Conservation (phyloP, 2,113 vertebrate genomes). For the Psophia crepitans region DNA sequence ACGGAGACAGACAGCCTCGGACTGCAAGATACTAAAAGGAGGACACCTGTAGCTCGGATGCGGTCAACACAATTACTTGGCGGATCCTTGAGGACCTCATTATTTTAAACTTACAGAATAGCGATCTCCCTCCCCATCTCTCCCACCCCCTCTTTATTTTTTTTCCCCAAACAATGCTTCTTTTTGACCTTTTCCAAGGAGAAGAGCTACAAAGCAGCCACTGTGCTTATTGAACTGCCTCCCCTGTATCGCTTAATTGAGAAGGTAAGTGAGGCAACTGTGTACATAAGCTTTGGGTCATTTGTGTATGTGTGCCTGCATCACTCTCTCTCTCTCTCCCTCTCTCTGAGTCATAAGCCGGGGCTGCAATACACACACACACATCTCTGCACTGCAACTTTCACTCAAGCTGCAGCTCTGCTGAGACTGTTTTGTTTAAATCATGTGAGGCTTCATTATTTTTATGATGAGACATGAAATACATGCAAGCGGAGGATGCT, state of each 20-base stretch:
- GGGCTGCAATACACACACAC: constrained; percentile 51
- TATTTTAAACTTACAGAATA: constrained; percentile 79
- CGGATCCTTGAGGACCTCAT: constrained; percentile 82
- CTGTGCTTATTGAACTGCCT: constrained; percentile 76
- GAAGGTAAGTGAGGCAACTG: constrained; percentile 84
- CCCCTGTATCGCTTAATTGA: constrained; percentile 81
- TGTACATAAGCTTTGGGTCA: constrained; percentile 69
- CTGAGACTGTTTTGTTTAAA: constrained; percentile 71
- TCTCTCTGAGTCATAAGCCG: constrained; percentile 63
- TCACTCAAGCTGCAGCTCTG: constrained; percentile 69
- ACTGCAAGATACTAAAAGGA: constrained; percentile 71
- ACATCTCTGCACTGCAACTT: constrained; percentile 71
- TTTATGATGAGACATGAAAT: constrained; percentile 75
- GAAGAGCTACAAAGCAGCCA: constrained; percentile 76
- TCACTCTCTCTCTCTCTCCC: neutral
- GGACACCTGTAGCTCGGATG: constrained; percentile 89
- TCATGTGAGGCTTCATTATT: constrained; percentile 79
- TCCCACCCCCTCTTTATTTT: constrained; percentile 56
- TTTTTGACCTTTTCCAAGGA: constrained; percentile 85
- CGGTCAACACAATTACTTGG: constrained; percentile 73
- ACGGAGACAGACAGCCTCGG: constrained; percentile 68
- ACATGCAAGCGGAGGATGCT: constrained; percentile 52
- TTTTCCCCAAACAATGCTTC: constrained; percentile 75
- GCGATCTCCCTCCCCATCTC: constrained; percentile 55
- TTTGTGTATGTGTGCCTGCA: constrained; percentile 69